Base-by-base conservation (phyloP, 1,140 invertebrate genomes). In the Calycopis cecrops region DNA sequence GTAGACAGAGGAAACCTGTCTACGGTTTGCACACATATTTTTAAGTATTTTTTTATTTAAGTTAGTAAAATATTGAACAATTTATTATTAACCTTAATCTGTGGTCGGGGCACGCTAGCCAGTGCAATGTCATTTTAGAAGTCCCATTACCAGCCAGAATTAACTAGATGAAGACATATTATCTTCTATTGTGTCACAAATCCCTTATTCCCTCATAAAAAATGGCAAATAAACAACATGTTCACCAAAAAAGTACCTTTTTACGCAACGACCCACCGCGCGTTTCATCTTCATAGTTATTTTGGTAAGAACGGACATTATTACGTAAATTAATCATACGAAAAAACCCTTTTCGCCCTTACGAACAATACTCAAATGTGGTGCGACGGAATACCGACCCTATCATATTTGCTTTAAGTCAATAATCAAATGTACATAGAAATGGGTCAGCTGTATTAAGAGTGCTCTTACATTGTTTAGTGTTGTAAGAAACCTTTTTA, bases 291-390 rank as follows among this genome's bases (percentile, higher is more conserved):
- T 65, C 57, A 54, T 59, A 51, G 59, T 59, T 67, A 61, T 61
- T 61, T 61, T 55, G 51, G 55, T 59, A 50, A 48, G 34, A 50
- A 53, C 49, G 59, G 60, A 55, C 62, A 51, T 63, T 67, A 63
- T 67, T 64, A 56, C 62, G 59, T 64, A 61, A 67, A 60, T 67
- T 67, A 67, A 67, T 63, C 65, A 64, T 57, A 67, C 52, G 64
- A 55, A 63, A 60, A 55, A 63, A 59, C 21, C 57, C 59, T 60
- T 62, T 56, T 59, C 55, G 56, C 55, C 35, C 57, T 59, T 66
- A 53, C 55, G 56, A 55, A 33, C 44, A 49, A 60, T 17, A 56
- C 28, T 16, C 33, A 18, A 44, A 21, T 48, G 34, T 0, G 37
- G 47, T 40, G 18, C 18, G 48, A 28, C 7, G 35, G 17, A 57